Evolutionary conservation across 2,888 invertebrate genomes (phyloP).

Genomic region (Ashinkailepas kermadecensis): DNA sequence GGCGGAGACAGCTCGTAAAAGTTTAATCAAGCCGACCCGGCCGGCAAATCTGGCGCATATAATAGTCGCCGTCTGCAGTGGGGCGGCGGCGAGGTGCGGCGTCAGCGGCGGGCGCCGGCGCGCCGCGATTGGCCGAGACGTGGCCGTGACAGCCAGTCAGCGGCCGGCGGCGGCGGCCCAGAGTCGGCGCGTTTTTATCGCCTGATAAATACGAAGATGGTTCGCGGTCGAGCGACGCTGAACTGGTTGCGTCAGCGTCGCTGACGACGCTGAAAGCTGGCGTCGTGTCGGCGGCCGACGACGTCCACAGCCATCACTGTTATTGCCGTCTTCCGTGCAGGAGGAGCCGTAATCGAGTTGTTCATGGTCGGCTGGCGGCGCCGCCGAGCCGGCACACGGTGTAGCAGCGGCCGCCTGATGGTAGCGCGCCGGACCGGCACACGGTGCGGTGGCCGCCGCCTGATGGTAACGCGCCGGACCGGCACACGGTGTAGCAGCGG

Average conservation of each 20-base stretch:
- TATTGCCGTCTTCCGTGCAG: neutral
- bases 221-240: neutral
- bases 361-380: neutral
- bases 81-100: neutral
- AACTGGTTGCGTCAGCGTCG: neutral
- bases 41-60: neutral
- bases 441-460: no score
- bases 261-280: neutral
- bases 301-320: neutral
- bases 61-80: neutral
- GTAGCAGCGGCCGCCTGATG: no score
- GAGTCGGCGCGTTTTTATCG: neutral
- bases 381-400: no score
- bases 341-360: constrained; percentile 8
- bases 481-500: no score
- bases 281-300: neutral
- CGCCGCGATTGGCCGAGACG: constrained; percentile 6
- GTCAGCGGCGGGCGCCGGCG: neutral
- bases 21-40: neutral
- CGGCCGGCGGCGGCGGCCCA: neutral
- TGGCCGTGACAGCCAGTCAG: neutral
- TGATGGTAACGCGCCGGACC: no score
- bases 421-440: no score
- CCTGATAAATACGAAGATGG: neutral
- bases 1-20: constrained; percentile 11